Conservation (phyloP, 2,113 vertebrate genomes). For the Empidonax traillii region DNA sequence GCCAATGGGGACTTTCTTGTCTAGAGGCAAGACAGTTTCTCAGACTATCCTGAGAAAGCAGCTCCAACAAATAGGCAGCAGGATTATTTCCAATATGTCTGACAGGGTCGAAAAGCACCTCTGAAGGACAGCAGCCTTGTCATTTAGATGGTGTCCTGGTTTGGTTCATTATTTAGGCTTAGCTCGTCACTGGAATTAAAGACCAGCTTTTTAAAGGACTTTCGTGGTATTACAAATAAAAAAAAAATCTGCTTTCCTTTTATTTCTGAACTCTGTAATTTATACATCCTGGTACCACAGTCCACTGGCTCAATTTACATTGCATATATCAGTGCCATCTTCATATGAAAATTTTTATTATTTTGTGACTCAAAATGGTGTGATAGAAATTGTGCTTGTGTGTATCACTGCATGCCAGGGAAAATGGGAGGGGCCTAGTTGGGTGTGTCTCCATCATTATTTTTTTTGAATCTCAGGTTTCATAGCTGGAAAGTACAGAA, state of each 20-base stretch:
- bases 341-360: not conserved
- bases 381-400: not conserved
- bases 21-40: not conserved
- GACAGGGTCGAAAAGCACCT: not conserved
- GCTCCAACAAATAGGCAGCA: not conserved
- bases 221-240: not conserved
- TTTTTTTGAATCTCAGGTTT: not conserved
- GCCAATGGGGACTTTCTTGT: not conserved
- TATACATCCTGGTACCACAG: not conserved
- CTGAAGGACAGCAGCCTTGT: not conserved
- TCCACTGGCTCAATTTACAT: not conserved
- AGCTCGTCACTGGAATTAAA: not conserved
- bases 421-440: not conserved
- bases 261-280: not conserved
- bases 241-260: not conserved
- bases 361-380: not conserved
- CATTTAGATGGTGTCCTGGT: not conserved
- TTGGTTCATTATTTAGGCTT: not conserved
- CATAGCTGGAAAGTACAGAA: not conserved
- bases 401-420: not conserved
- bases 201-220: not conserved
- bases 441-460: not conserved
- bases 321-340: not conserved
- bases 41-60: not conserved
- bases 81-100: not conserved